Evolutionary conservation across 1,140 invertebrate genomes (phyloP), one percentile per base, ranked within the genome.

Genomic region (Drosophila lacteicornis): DNA sequence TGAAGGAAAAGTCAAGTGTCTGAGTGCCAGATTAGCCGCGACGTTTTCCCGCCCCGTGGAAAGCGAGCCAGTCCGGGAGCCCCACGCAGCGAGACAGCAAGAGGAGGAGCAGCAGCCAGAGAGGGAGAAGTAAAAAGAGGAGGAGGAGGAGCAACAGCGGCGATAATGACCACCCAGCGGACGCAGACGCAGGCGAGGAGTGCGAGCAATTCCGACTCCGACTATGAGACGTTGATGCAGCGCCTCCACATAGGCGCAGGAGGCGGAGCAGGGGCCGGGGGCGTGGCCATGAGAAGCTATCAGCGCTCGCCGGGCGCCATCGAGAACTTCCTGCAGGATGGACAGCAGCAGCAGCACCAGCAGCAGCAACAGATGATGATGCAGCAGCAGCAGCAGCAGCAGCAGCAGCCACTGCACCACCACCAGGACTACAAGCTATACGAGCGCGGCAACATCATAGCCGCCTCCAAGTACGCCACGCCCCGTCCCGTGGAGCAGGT

Each of bases 391-490:
- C 84, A 73, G 6, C 22, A 25, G 19, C 84, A 68, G 25, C 71
- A 61, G 47, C 80, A 76, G 6, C 63, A 55, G 40, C 62, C 53
- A 27, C 69, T 73, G 9, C 75, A 78, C 1, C 77, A 58, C 17
- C 22, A 71, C 51, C 46, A 79, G 22, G 95, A 95, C 60, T 95
- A 95, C 75, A 95, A 95, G 66, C 91, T 95, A 15, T 95, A 95
- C 63, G 95, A 96, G 69, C 93, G 95, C 93, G 79, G 75, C 40
- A 92, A 81, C 68, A 92, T 96, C 27, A 95, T 96, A 80, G 95
- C 96, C 33, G 95, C 96, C 22, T 96, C 96, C 1, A 96, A 96
- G 82, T 97, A 96, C 92, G 82, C 82, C 49, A 96, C 96, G 12
- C 96, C 96, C 13, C 96, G 96, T 82, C 94, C 95, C 62, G 94